These are phyloP conservation scores for Craniophora ligustri DNA, from an alignment of 2,888 invertebrate species.

Conservation along the genomic window DNA sequence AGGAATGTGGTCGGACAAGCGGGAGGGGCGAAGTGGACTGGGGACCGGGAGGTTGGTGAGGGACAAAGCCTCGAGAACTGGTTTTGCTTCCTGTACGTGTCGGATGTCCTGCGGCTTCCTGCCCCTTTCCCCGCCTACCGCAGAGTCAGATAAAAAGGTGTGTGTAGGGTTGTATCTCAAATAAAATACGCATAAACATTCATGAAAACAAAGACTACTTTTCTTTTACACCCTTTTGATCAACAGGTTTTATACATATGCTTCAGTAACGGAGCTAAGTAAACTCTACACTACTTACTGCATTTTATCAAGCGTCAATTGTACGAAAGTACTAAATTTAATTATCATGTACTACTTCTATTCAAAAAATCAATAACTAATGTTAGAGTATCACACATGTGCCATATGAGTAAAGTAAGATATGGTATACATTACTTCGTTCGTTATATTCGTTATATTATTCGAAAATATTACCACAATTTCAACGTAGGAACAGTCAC, in stretches of 20 bases:
- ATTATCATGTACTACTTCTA: too few species aligned
- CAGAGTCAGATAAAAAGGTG: constrained; percentile 70
- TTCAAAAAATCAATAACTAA: too few species aligned
- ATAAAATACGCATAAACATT: constrained; percentile 22
- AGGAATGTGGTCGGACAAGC: constrained; percentile 83
- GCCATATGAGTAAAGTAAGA: neutral
- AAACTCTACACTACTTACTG: too few species aligned
- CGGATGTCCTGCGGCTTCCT: constrained; percentile 89
- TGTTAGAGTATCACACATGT: too few species aligned
- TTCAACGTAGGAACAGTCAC: constrained; percentile 4
- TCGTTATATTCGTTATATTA: too few species aligned
- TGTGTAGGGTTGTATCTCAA: constrained; percentile 66
- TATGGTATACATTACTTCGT: too few species aligned
- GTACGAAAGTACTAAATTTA: too few species aligned
- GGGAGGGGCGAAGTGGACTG: constrained; percentile 61
- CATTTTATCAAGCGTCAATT: too few species aligned
- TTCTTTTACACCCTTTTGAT: too few species aligned
- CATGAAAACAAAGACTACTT: neutral
- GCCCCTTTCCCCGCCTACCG: constrained; percentile 73
- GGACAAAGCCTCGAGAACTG: constrained; percentile 86
- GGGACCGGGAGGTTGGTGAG: constrained; percentile 75
- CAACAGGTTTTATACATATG: too few species aligned
- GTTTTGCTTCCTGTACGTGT: constrained; percentile 89
- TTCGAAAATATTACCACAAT: neutral
- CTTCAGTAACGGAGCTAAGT: too few species aligned